These are phyloP conservation scores for Cepaea nemoralis DNA, from an alignment of 1,140 invertebrate genomes.

Conservation along the genomic window DNA sequence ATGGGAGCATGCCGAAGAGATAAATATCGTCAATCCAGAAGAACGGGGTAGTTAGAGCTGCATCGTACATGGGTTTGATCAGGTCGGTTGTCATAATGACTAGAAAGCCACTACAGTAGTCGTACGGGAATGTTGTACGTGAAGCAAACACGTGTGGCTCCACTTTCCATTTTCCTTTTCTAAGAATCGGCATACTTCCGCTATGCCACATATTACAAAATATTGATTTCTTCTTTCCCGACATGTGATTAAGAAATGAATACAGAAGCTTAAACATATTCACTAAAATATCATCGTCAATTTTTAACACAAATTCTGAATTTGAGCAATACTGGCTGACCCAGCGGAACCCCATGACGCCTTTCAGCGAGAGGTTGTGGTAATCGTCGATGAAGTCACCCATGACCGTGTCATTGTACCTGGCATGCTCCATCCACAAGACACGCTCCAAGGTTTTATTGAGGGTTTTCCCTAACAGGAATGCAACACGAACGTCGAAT, in stretches of 20 bases:
- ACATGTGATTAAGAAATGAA: too few relatives aligned
- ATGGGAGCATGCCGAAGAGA: constrained; percentile 63
- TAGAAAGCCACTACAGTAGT: constrained; percentile 50
- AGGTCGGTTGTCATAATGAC: constrained; percentile 62
- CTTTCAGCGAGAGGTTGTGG: constrained; percentile 67
- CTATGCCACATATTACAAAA: constrained; percentile 46
- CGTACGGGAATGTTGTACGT: constrained; percentile 44
- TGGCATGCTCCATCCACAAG: constrained; percentile 61
- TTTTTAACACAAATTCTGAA: constrained; percentile 83
- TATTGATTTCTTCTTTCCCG: too few relatives aligned
- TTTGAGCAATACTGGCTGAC: constrained; percentile 77
- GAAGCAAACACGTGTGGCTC: constrained; percentile 43
- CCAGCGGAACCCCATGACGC: constrained; percentile 88
- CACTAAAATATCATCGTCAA: constrained; percentile 89
- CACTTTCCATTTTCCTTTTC: constrained; percentile 53
- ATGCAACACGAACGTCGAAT: constrained; percentile 45
- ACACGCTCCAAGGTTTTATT: constrained; percentile 40
- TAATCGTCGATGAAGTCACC: too few relatives aligned
- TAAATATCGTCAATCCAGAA: too few relatives aligned
- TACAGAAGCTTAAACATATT: constrained; percentile 76
- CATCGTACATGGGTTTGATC: constrained; percentile 61
- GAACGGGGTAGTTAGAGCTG: constrained; percentile 49
- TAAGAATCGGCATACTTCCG: constrained; percentile 52
- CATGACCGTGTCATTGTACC: constrained; percentile 49
- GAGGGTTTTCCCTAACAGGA: constrained; percentile 48